Base-by-base conservation (phyloP, 2,888 invertebrate genomes). In the Byasa hedistus region DNA sequence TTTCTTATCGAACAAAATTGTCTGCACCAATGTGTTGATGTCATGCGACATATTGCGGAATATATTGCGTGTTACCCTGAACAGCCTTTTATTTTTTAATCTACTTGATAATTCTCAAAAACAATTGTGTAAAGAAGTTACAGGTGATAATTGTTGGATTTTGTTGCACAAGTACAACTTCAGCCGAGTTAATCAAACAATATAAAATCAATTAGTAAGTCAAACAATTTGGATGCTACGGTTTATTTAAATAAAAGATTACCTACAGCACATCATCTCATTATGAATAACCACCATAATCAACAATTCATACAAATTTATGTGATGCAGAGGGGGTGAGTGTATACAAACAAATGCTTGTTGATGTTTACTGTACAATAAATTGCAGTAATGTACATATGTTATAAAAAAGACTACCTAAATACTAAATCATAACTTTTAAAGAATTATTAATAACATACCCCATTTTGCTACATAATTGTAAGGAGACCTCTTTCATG, bases 41-140 rank as follows among this genome's bases (percentile, higher is more conserved):
- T 79, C 78, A 74, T 79, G 78, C 73, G 80, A 76, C 78, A 77
- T 83, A 84, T 87, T 86, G 82, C 76, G 77, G 84, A 89, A 86
- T 89, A 90, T 90, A 90, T 89, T 86, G 84, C 86, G 87, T 89
- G 90, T 89, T 89, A 89, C 79, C 80, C 76, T 82, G 78, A 79
- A 59, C 64, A 68, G 69, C 39, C 57, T 73, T 73, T 76, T 65
- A 73, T 73, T 73, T 74, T 39, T 1, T 24, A 17, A 48, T n/a
- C 48, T 48, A 48, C n/a, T 8, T 39, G 3, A 39, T 15, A 39
- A 39, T 39, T 39, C 2, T 15, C 12, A 39, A 39, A 39, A 39
- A 39, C 12, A 15, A 36, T 36, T 36, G 36, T 12, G 36, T 36
- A 36, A 36, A 10, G 8, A 36, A 36, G 12, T n/a, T 36, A 36